A percentile compares a stretch with the other conserved stretches of the same genome.
phyloP scores from a whole-genome alignment of 1,140 invertebrate genomes.

The Atopsyche davidsoni region DNA sequence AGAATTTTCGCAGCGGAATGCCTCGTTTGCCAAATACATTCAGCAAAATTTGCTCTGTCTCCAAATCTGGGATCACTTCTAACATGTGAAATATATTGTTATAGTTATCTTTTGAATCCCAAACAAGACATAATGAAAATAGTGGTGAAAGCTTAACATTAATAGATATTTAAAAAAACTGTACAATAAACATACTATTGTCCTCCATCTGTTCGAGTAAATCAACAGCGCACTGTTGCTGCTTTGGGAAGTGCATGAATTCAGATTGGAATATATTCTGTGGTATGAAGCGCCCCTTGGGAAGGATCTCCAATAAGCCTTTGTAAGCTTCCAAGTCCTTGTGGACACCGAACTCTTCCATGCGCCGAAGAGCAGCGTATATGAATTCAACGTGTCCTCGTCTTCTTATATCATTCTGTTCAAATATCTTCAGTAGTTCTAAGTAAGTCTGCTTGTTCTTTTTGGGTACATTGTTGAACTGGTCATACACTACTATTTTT shows the following conservation, averaged over 20 bases:
- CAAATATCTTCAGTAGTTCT: constrained; percentile 67
- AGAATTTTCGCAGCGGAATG: constrained; percentile 75
- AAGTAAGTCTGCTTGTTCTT: constrained; percentile 72
- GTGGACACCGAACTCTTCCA: constrained; percentile 87
- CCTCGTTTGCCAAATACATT: constrained; percentile 79
- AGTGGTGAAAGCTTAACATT: no score
- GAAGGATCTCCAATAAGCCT: constrained; percentile 81
- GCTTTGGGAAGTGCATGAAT: constrained; percentile 89
- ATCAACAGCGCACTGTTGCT: constrained; percentile 86
- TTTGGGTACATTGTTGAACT: constrained; percentile 51
- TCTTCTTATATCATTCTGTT: constrained; percentile 53
- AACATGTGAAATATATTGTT: no score
- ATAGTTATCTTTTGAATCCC: no score
- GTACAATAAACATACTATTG: constrained; percentile 68
- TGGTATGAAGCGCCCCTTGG: constrained; percentile 85
- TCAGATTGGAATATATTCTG: constrained; percentile 75
- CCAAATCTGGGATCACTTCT: constrained; percentile 86
- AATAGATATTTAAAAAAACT: no score
- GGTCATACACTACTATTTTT: constrained; percentile 38
- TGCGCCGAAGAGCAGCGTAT: constrained; percentile 75
- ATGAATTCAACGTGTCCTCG: constrained; percentile 92
- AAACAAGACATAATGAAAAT: no score
- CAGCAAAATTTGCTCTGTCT: constrained; percentile 75
- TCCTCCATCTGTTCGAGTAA: constrained; percentile 87
- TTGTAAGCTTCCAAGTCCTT: constrained; percentile 92